Percentiles rank a stretch among this genome's conserved stretches.
Conservation (phyloP, 2,888 invertebrate species). For the Cephalotes varians region DNA sequence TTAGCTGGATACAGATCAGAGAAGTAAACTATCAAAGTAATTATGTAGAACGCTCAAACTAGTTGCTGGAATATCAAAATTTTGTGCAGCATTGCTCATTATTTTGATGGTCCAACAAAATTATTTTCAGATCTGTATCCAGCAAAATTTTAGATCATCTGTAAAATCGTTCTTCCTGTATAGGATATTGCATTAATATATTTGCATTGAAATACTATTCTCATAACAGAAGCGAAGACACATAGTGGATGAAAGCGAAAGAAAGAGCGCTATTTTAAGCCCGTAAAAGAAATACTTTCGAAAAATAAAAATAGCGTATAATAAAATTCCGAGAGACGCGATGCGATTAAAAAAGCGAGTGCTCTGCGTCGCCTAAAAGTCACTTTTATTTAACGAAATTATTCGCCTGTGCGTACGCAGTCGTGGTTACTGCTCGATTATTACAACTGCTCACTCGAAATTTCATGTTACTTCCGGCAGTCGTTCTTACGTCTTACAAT, state of each 20-base stretch:
- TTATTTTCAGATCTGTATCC: too few species aligned
- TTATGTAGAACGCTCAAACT: too few species aligned
- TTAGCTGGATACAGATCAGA: too few species aligned
- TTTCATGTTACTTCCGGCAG: conserved; percentile 2
- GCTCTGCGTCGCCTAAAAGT: neutral
- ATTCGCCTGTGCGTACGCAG: neutral
- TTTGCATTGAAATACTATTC: conserved; percentile 10
- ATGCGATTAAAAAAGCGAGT: neutral
- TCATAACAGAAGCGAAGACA: neutral
- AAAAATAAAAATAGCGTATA: conserved; percentile 22
- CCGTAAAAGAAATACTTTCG: neutral
- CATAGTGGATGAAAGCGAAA: neutral
- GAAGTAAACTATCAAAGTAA: too few species aligned
- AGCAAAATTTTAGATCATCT: too few species aligned
- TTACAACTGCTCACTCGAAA: conserved; percentile 1
- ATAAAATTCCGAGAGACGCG: neutral
- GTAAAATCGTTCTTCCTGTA: too few species aligned
- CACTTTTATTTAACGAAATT: conserved; percentile 4
- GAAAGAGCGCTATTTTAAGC: neutral
- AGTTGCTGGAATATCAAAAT: too few species aligned
- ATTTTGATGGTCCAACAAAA: too few species aligned
- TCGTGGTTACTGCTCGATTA: neutral
- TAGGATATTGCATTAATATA: conserved; percentile 22
- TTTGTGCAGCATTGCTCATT: too few species aligned
- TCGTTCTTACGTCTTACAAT: conserved; percentile 26